These are phyloP conservation scores for Genyomyrus donnyi DNA, from an alignment of 2,113 vertebrate species.

Conservation along the genomic window DNA sequence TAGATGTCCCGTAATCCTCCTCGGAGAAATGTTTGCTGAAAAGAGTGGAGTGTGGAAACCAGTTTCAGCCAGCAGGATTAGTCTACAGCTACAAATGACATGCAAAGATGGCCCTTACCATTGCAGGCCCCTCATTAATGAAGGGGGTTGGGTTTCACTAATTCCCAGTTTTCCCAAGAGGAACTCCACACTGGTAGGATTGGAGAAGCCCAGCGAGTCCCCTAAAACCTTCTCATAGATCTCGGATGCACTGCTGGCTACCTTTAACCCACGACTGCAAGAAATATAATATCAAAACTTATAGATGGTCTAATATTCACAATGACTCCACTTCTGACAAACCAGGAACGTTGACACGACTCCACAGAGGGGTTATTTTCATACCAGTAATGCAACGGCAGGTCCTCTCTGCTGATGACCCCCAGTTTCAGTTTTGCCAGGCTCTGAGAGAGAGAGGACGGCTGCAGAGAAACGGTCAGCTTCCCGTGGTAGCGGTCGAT, in stretches of 20 bases:
- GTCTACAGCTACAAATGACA: neutral
- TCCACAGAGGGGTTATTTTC: neutral
- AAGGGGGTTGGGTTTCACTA: conserved; percentile 81
- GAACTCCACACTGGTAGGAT: conserved; percentile 87
- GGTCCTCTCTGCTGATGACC: conserved; percentile 78
- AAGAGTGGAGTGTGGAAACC: conserved; percentile 19
- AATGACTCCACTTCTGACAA: neutral
- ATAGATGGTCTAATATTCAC: neutral
- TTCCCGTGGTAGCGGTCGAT: conserved; percentile 93
- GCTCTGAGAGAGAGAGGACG: conserved; percentile 65
- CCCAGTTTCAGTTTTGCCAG: conserved; percentile 76
- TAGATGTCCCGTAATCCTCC: conserved; percentile 81
- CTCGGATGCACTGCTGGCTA: conserved; percentile 63
- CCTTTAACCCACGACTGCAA: conserved; percentile 67
- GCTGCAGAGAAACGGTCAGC: conserved; percentile 77
- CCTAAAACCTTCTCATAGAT: conserved; percentile 77
- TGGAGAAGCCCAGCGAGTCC: conserved; percentile 79
- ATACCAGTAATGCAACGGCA: conserved; percentile 86
- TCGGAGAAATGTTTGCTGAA: conserved; percentile 79
- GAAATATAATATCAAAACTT: neutral
- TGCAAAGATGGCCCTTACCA: conserved; percentile 60
- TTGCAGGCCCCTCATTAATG: conserved; percentile 90
- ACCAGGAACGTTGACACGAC: neutral
- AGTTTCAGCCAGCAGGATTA: neutral
- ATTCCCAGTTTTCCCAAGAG: conserved; percentile 81